Evolutionary conservation across 2,797 vertebrate species (phyloP).

Genomic region (Leuciscus waleckii): DNA sequence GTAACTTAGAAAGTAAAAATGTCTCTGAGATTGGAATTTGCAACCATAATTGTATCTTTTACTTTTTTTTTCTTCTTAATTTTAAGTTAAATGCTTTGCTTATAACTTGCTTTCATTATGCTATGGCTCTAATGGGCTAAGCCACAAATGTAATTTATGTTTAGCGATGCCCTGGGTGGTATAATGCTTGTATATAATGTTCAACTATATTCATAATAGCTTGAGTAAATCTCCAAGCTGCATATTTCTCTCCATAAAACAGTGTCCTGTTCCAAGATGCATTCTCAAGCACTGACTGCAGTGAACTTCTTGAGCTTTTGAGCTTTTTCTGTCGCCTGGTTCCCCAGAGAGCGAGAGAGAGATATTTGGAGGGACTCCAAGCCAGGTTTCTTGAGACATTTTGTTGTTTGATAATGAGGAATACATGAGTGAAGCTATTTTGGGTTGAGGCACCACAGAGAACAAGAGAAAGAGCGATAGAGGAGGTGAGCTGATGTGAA

Average conservation of each 20-base stretch:
- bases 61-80: neutral
- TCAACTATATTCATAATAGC: neutral
- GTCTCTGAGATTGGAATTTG: neutral
- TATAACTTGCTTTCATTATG: neutral
- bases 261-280: neutral
- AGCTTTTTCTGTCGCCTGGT: neutral
- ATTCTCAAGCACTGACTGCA: slow-evolving; percentile 13
- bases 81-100: neutral
- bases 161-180: neutral
- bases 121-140: neutral
- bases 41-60: neutral
- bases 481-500: neutral
- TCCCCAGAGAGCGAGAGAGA: slow-evolving; percentile 1
- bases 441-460: neutral
- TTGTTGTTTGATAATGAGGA: slow-evolving; percentile 30
- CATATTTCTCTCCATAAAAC: neutral
- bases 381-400: slow-evolving; percentile 12
- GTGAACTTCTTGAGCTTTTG: slow-evolving; percentile 8
- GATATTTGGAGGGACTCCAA: slow-evolving; percentile 3
- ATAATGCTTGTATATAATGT: neutral
- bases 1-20: neutral
- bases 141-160: slow-evolving; percentile 6
- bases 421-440: slow-evolving; percentile 9
- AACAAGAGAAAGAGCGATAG: slow-evolving; percentile 11
- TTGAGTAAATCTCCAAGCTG: neutral